These are phyloP conservation scores for Eospalax fontanierii DNA, from an alignment of 2,797 vertebrate genomes.

Conservation along the genomic window DNA sequence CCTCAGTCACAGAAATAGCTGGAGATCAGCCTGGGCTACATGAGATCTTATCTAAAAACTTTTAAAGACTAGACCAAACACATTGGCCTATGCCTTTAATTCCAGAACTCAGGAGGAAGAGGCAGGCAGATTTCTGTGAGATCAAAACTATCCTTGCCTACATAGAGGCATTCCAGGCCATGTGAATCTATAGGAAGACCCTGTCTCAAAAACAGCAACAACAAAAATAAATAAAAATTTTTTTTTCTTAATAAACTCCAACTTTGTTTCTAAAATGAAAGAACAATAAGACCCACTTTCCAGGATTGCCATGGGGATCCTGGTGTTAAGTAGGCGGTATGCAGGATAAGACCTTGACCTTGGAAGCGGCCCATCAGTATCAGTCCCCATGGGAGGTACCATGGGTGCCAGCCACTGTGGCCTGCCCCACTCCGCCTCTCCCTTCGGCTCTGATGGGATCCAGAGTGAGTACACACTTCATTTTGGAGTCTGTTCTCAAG, in stretches of 20 bases:
- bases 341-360: background rate
- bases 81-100: no score
- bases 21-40: background rate
- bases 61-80: no score
- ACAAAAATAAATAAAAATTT: no score
- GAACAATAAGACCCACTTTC: background rate
- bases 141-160: no score
- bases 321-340: background rate
- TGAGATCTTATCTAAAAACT: background rate
- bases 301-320: background rate
- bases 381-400: fast-evolving
- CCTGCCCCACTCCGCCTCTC: background rate
- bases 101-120: no score
- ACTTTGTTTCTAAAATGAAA: background rate
- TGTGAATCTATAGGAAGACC: no score
- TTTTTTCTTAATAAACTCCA: background rate
- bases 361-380: background rate
- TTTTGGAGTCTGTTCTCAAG: background rate
- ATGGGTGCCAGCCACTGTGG: background rate
- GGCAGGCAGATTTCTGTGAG: no score
- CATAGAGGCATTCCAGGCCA: no score
- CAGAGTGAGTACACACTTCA: background rate
- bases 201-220: no score
- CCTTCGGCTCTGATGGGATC: background rate
- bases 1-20: background rate